Conservation (phyloP, 2,113 vertebrate genomes). For the Nycticryphes semicollaris region DNA sequence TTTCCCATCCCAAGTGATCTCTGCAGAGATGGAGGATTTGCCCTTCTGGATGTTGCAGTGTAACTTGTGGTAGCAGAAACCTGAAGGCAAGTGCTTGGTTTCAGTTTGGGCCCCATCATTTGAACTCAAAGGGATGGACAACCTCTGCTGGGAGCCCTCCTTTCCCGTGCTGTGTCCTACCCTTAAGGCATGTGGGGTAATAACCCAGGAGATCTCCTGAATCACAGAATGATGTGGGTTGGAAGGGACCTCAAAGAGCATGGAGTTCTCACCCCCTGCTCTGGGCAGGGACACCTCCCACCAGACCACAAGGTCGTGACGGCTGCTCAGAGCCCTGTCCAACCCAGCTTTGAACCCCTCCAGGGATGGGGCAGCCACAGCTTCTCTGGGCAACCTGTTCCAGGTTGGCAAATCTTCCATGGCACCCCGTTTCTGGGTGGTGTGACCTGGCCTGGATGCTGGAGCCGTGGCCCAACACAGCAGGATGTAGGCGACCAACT, state of each 20-base stretch:
- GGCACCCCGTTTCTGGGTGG: not conserved
- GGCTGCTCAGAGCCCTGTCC: not conserved
- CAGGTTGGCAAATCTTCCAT: not conserved
- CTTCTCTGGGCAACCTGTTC: not conserved
- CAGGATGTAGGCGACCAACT: not conserved
- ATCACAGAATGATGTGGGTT: not conserved
- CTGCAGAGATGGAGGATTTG: not conserved
- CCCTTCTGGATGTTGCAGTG: not conserved
- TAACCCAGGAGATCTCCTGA: not conserved
- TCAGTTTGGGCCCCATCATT: not conserved
- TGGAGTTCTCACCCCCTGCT: not conserved
- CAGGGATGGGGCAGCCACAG: not conserved
- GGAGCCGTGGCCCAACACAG: not conserved
- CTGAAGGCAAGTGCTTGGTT: not conserved
- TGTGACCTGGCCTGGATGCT: not conserved
- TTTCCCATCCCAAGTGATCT: not conserved
- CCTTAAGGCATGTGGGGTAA: accelerated
- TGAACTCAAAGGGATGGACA: not conserved
- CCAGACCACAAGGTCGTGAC: no score
- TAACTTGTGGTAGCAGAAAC: accelerated
- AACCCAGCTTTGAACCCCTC: not conserved
- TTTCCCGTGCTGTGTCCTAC: not conserved
- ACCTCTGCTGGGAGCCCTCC: not conserved
- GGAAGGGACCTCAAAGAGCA: not conserved
- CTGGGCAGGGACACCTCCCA: not conserved